Base-by-base conservation (phyloP, 2,888 invertebrate genomes). In the Nesidiocoris tenuis region DNA sequence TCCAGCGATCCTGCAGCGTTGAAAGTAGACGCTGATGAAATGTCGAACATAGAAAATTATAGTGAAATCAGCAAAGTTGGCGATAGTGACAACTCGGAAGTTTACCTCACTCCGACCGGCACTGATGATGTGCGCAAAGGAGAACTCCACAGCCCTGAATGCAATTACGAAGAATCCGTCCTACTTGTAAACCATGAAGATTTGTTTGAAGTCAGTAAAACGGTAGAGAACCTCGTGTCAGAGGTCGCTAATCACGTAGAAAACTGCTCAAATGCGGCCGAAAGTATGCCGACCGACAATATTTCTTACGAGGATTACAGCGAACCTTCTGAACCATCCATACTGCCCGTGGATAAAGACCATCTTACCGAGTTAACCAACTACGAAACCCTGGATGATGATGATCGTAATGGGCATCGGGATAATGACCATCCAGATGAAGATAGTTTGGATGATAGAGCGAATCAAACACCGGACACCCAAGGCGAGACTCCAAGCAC, bases 31-130 rank as follows among this genome's bases (percentile, higher is more conserved):
- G 74, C 77, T 24, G 77, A 77, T 65, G 78, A 78, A 23, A 63
- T 55, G 39, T 72, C 77, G 23, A 77, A 65, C 54, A 54, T 75
- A 16, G 79, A 79, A 59, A 77, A 71, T 61, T 72, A 75, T 21
- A 75, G 77, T 72, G 79, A 79, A 64, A 63, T 77, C 16, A 78
- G 87, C 79, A 90, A 90, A 83, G 85, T 88, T 56, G 86, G 88
- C 77, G 86, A 90, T 67, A 90, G 90, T 79, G 90, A 91, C 82
- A 87, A 88, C 78, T 90, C 90, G 65, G 90, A 91, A 81, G 85
- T 89, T 76, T 90, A 90, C 81, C 83, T 90, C 78, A 90, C 90
- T 66, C 90, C 90, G 21, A 90, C 89, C 57, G 90, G 90, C 82
- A 85, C 87, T 56, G 82, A 78, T 81, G 78, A 75, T 23, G 78